These are phyloP conservation scores for Olivierus martensii DNA, from an alignment of 1,140 invertebrate genomes.

Conservation along the genomic window DNA sequence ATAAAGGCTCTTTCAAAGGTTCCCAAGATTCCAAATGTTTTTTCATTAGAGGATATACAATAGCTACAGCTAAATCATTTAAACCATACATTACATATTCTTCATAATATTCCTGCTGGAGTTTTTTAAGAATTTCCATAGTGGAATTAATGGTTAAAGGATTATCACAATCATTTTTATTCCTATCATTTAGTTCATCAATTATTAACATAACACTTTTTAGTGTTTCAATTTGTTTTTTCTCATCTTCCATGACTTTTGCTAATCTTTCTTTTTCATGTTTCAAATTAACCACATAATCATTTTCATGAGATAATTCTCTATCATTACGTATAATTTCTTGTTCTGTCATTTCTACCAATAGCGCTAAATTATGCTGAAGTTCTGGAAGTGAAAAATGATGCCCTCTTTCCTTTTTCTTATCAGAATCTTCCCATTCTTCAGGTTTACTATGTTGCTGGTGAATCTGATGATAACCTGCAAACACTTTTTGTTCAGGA, in stretches of 20 bases:
- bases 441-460: conserved; percentile 39
- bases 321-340: conserved; percentile 83
- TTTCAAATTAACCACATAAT: conserved; percentile 59
- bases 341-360: conserved; percentile 87
- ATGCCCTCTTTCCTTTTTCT: conserved; percentile 30
- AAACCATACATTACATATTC: conserved; percentile 40
- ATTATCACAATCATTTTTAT: conserved; percentile 5
- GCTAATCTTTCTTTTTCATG: conserved; percentile 59
- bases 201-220: conserved; percentile 54
- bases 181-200: conserved; percentile 28
- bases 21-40: conserved; percentile 54
- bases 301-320: conserved; percentile 54
- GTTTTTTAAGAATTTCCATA: conserved; percentile 51
- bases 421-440: conserved; percentile 36
- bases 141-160: conserved; percentile 54
- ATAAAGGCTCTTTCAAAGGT: conserved; percentile 46
- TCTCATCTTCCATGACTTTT: conserved; percentile 55
- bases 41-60: conserved; percentile 39
- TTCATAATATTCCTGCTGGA: conserved; percentile 45
- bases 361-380: conserved; percentile 75
- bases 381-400: conserved; percentile 67
- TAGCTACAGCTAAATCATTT: conserved; percentile 31
- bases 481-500: conserved; percentile 79
- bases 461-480: conserved; percentile 81
- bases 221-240: conserved; percentile 53